Percentiles rank a stretch among this genome's conserved stretches.
Evolutionary conservation across 2,113 vertebrate genomes (phyloP).

Genomic region (Ploceus nigricollis): DNA sequence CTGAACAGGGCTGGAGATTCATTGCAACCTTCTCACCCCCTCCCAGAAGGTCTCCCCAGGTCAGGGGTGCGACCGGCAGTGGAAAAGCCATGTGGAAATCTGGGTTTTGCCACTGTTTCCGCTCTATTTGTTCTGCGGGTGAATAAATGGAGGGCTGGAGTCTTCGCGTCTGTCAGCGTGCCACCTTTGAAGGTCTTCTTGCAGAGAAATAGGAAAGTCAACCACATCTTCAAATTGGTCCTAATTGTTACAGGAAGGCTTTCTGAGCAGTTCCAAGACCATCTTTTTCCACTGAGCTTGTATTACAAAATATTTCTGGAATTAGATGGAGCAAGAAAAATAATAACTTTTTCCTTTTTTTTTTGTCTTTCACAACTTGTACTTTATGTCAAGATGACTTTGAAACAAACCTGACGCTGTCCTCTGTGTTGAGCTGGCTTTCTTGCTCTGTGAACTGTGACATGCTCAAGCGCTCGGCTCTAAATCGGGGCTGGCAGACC

Average conservation of each 20-base stretch:
- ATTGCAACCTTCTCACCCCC: background rate
- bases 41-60: slow-evolving; percentile 12
- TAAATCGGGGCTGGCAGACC: slow-evolving; percentile 42
- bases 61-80: background rate
- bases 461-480: background rate
- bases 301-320: slow-evolving; percentile 36
- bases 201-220: background rate
- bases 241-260: slow-evolving; percentile 48
- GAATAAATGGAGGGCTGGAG: slow-evolving; percentile 32
- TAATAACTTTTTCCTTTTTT: background rate
- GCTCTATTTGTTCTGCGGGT: slow-evolving; percentile 25
- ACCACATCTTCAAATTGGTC: slow-evolving; percentile 32
- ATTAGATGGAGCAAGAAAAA: slow-evolving; percentile 9
- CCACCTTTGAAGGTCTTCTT: slow-evolving; percentile 40
- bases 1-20: background rate
- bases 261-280: background rate
- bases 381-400: slow-evolving; percentile 8
- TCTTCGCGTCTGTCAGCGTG: background rate
- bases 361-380: background rate
- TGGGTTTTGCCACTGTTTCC: slow-evolving; percentile 25
- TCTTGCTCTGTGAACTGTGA: slow-evolving; percentile 9
- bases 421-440: background rate
- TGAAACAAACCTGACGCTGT: background rate
- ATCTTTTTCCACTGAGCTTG: slow-evolving; percentile 36
- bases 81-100: background rate